Evolutionary conservation across 2,113 vertebrate genomes (phyloP), one percentile per base, ranked within the genome.

Genomic region (Plecotus auritus): DNA sequence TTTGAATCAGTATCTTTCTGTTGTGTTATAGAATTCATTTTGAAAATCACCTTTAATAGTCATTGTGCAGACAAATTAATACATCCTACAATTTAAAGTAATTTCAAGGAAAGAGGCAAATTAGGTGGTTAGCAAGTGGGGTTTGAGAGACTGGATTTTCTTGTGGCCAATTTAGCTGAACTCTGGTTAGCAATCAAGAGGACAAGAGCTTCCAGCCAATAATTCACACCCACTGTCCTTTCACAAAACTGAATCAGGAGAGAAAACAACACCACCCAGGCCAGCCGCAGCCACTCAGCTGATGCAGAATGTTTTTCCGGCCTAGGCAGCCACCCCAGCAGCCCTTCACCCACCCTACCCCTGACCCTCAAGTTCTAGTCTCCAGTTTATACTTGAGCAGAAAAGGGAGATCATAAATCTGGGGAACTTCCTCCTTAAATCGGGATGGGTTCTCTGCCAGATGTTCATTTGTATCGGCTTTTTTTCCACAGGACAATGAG

Each of bases 401-500:
- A 92, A 92, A 96, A 88, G 23, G 78, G 42, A 92, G 96, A 87
- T 87, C 92, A 95, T 93, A 95, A 96, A 97, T 97, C 73, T 61
- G 66, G 47, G 37, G 70, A 91, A 96, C 88, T 88, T 96, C 94
- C 95, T 92, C 76, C 80, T 96, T 82, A 92, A 87, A 85, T 81
- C 42, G 12, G 74, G 70, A 89, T 66, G 22, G 84, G 56, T 86
- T 92, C 72, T 93, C 61, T 66, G 83, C 95, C 97, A 97, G 96
- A 97, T 96, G 94, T 87, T 95, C 95, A 45, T 93, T 95, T 94
- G 91, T 64, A 77, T 45, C 42, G 82, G 54, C 47, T 88, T 89
- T 90, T 81, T 82, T 85, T 37, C 70, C 80, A 82, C 47, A 17
- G 14, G 82, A 96, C 70, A 94, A 37, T 70, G 20, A 37, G 32